Conservation (phyloP, 2,113 vertebrate species). For the Siniperca knerii region DNA sequence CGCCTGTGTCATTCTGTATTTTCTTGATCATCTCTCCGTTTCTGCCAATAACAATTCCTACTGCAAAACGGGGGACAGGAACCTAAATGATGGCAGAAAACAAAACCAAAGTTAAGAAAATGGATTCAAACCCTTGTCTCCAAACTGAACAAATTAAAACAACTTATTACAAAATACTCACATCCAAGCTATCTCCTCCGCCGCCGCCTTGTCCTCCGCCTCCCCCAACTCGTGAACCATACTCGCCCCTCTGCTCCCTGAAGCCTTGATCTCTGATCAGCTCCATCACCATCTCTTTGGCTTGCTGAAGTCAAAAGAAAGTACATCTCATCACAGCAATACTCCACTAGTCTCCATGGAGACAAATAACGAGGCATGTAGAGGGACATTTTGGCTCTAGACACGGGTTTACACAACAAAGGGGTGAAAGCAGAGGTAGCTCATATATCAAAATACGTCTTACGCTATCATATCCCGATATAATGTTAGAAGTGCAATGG, state of each 20-base stretch:
- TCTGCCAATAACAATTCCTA: slow-evolving; percentile 98
- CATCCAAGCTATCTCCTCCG: slow-evolving; percentile 92
- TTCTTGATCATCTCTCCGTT: slow-evolving; percentile 99
- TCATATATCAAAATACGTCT: neutral
- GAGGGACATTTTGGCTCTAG: neutral
- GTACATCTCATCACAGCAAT: neutral
- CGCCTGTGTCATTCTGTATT: slow-evolving; percentile 98
- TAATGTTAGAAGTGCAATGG: neutral
- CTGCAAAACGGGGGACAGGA: slow-evolving; percentile 97
- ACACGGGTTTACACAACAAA: too few species aligned
- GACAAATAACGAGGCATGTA: neutral
- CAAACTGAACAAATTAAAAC: neutral
- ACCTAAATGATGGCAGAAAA: slow-evolving; percentile 81
- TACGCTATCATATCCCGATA: accelerated
- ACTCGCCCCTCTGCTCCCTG: slow-evolving; percentile 97
- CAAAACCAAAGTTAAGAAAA: neutral
- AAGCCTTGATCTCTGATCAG: slow-evolving; percentile 98
- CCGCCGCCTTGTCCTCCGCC: slow-evolving; percentile 80
- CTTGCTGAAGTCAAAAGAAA: slow-evolving; percentile 88
- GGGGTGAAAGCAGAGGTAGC: neutral
- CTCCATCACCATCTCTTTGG: slow-evolving; percentile 99
- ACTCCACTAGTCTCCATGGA: neutral
- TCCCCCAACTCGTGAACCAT: slow-evolving; percentile 93
- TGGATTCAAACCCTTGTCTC: accelerated
- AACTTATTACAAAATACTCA: slow-evolving; percentile 81